Base-by-base conservation (phyloP, 2,888 invertebrate genomes). In the Nemurella pictetii region DNA sequence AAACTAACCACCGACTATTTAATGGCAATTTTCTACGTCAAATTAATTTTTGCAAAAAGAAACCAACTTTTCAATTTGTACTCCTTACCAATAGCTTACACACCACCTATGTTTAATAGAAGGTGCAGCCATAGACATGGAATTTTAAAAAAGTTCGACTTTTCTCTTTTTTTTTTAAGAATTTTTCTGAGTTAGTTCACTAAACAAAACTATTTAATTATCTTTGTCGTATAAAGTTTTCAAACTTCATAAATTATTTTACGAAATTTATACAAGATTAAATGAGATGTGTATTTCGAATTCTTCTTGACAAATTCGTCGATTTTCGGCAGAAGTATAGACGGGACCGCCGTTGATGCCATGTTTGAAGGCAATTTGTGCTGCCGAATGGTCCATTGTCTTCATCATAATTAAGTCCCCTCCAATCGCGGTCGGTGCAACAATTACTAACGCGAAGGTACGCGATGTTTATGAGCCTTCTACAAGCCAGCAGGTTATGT, bases 401-500 rank as follows among this genome's bases (percentile, higher is more conserved):
- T 55, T 55, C 9, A 55, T 55, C 9, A 7, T 55, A 32, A 32
- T 32, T 55, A 55, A 55, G 20, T 3, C 55, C 55, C 2, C 15
- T 12, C 20, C 20, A 55, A 55, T 55, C 55, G 55, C 20, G 55
- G 20, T 55, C 9, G 3, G 55, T 55, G 20, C 55, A 20, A 55
- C 55, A 55, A 55, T 55, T 55, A 55, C 55, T 55, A 55, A 78
- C 29, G 80, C 80, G 80, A 81, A 36, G 12, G 80, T 81, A 81
- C 80, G 28, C 26, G 26, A 36, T 81, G 80, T 81, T 81, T 81
- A 81, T 36, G 80, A 81, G 35, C 80, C 32, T 5, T 36, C 28
- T 20, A 26, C 80, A 4, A 36, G n/a, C 80, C 26, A 82, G 55
- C 82, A 55, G 82, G 82, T 82, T 82, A 82, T 82, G 82, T 55